Base-by-base conservation (phyloP, 2,888 invertebrate species). In the Vesta saturnalis region DNA sequence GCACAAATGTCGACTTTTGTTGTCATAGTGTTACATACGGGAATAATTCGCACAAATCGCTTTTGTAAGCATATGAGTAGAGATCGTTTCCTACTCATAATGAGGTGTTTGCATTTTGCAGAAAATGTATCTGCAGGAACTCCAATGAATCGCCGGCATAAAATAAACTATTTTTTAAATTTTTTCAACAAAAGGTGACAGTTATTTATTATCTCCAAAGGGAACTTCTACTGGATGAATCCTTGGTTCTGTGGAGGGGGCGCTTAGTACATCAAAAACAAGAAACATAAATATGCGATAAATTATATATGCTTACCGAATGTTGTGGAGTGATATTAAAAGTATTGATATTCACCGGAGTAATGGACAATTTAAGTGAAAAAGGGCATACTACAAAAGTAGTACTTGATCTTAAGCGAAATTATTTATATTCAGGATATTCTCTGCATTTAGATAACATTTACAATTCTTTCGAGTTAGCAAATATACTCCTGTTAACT, bases 271-370 rank as follows among this genome's bases (percentile, higher is more conserved):
- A 12, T 46, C 8, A n/a, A 46, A 14, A 14, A 46, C 46, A 46
- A 46, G 14, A 6, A 14, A 14, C 46, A 46, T 46, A 46, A 46
- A 46, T 46, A 46, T n/a, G 46, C 12, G n/a, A 8, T 46, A 46
- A 46, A 46, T 14, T 46, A 14, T 46, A 46, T 46, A 46, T 46
- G 46, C 46, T 46, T n/a, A 46, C 46, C 12, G 46, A 46, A 46
- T 67, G 73, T 15, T 60, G 72, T 65, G 77, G 74, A 2, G 64
- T 74, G 23, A 69, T 79, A 39, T 60, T 76, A 63, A 78, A 79
- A 70, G 70, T 78, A 64, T 64, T 73, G n/a, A 66, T 78, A 21
- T 81, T 79, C 70, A 77, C 76, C 54, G 80, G 81, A 35, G 62
- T 62, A 65, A 0, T 64, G 46, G 14, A 46, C 14, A 6, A 6